phyloP scores from a whole-genome alignment of 2,888 invertebrate species.

The Entomobrya proxima region DNA sequence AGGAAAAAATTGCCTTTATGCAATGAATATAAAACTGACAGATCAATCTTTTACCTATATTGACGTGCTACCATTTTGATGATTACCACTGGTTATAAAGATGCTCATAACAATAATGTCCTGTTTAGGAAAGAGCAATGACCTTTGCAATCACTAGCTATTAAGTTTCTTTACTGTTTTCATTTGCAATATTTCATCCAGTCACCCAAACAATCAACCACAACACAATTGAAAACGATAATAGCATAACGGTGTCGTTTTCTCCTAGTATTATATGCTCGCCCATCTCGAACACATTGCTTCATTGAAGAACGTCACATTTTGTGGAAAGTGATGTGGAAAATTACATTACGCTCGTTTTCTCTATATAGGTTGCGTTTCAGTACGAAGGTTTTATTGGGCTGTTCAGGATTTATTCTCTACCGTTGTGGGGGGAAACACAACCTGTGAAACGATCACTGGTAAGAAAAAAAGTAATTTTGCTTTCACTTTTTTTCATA shows the following conservation, averaged over 20 bases:
- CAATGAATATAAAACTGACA: too few relatives aligned
- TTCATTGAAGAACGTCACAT: not conserved
- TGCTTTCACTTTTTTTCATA: not conserved
- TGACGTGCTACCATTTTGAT: too few relatives aligned
- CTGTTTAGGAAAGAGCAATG: too few relatives aligned
- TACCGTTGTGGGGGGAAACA: constrained; percentile 80
- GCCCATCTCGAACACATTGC: not conserved
- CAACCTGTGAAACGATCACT: constrained; percentile 78
- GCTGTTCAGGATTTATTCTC: constrained; percentile 82
- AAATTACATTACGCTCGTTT: not conserved
- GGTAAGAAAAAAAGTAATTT: constrained; percentile 54
- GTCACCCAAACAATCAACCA: not conserved
- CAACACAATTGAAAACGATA: not conserved
- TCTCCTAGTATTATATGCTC: not conserved
- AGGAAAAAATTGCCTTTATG: too few relatives aligned
- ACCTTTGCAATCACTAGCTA: too few relatives aligned
- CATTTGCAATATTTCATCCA: constrained; percentile 22
- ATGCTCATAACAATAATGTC: too few relatives aligned
- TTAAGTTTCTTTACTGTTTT: not conserved
- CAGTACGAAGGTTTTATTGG: constrained; percentile 82
- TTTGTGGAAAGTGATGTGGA: constrained; percentile 7
- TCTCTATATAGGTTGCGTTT: constrained; percentile 65
- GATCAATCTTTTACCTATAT: too few relatives aligned
- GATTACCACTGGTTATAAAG: too few relatives aligned
- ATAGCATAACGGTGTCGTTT: not conserved